These are phyloP conservation scores for Uloborus plumipes DNA, from an alignment of 2,888 invertebrate species.

Conservation along the genomic window DNA sequence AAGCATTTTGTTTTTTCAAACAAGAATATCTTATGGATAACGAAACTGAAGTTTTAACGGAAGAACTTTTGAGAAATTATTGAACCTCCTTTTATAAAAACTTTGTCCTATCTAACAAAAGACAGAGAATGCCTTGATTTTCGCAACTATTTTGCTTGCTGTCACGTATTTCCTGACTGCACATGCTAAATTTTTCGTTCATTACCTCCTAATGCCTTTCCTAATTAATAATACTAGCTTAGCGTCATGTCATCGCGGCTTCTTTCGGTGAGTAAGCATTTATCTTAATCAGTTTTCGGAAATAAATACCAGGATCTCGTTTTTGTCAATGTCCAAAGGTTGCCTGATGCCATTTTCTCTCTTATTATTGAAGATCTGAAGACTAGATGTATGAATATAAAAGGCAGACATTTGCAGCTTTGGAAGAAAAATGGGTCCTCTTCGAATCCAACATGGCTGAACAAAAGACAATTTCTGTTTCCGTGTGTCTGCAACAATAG, in stretches of 20 bases:
- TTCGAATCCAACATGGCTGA: slow-evolving; percentile 42
- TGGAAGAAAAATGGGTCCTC: slow-evolving; percentile 39
- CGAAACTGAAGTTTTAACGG: too few relatives aligned
- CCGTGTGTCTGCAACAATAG: slow-evolving; percentile 54
- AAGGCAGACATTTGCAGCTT: slow-evolving; percentile 18
- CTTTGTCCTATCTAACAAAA: too few relatives aligned
- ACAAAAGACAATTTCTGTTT: slow-evolving; percentile 58
- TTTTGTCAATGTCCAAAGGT: neutral
- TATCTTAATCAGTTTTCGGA: too few relatives aligned
- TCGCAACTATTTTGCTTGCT: too few relatives aligned
- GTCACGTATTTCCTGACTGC: too few relatives aligned
- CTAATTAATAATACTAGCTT: neutral
- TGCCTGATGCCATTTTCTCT: slow-evolving; percentile 11
- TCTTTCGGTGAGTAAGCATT: neutral
- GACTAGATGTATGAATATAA: slow-evolving; percentile 15
- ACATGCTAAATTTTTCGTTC: too few relatives aligned
- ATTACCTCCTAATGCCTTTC: too few relatives aligned
- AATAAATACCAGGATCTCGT: slow-evolving; percentile 10
- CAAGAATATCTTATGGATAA: too few relatives aligned
- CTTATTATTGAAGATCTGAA: slow-evolving; percentile 6
- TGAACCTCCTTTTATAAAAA: too few relatives aligned
- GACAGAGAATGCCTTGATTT: too few relatives aligned
- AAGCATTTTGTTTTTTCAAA: too few relatives aligned
- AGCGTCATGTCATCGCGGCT: neutral
- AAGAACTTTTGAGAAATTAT: too few relatives aligned